Evolutionary conservation across 2,888 invertebrate genomes (phyloP).

Genomic region (Agelastica alni): DNA sequence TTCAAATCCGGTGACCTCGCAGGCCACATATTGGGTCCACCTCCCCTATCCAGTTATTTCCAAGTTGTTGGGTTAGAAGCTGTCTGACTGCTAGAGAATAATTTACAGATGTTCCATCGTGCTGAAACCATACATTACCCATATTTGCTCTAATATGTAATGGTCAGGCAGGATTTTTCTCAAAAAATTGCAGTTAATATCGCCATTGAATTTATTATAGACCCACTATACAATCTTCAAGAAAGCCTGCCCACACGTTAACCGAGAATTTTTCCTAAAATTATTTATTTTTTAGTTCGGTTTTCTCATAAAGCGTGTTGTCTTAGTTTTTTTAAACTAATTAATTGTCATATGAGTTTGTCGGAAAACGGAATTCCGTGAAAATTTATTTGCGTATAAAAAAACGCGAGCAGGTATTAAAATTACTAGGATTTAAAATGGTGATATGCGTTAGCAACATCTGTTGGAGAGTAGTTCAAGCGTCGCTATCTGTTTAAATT

Average conservation of each 20-base stretch:
- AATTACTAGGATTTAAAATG: too few species aligned
- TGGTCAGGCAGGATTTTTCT: background rate
- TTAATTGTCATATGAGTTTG: background rate
- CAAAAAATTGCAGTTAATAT: too few species aligned
- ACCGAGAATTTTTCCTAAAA: background rate
- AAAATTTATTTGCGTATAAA: too few species aligned
- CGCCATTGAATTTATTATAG: background rate
- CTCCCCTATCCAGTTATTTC: background rate
- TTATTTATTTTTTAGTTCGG: background rate
- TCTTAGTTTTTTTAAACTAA: too few species aligned
- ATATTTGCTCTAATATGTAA: background rate
- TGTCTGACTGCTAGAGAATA: background rate
- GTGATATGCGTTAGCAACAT: too few species aligned
- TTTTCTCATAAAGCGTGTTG: too few species aligned
- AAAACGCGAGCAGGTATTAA: too few species aligned
- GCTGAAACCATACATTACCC: background rate
- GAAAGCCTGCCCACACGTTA: constrained; percentile 2
- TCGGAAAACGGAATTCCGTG: too few species aligned
- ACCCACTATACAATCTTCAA: background rate
- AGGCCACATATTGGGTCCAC: background rate
- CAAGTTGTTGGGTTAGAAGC: background rate
- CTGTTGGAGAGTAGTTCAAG: too few species aligned
- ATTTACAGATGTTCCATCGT: background rate
- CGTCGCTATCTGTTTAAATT: too few species aligned
- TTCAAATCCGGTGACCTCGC: too few species aligned